Evolutionary conservation across 2,888 invertebrate species (phyloP), one percentile per base, ranked within the genome.

Genomic region (Scaptomyza cyrtandrae): DNA sequence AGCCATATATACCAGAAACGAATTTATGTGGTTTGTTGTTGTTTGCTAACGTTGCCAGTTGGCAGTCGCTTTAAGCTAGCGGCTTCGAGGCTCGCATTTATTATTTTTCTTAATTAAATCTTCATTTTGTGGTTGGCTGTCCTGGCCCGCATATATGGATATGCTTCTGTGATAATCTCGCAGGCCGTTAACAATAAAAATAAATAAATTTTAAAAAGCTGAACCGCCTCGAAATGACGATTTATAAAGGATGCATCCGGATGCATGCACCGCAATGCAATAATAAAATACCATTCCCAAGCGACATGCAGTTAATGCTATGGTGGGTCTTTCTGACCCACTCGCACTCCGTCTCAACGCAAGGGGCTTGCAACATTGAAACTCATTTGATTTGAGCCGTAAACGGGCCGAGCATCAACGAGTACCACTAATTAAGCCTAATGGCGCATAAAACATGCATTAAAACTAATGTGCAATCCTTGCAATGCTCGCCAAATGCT

Each of bases 401-500:
- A 56, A 56, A 43, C 46, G 57, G 52, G 39, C 27, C 39, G 14
- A 54, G 54, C 60, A 45, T 60, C 64, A 68, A 59, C 57, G 69
- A 35, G 69, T 80, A 73, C 77, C 77, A 82, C 82, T 88, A 83
- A 83, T 83, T 83, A 83, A 86, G 83, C 88, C 88, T 83, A 83
- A 83, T 83, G 83, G 86, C 88, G 81, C 86, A 83, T 83, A 88
- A 88, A 83, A 88, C 83, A 83, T 83, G 88, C 86, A 88, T 83
- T 83, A 83, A 86, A 83, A 83, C 86, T 83, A 86, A 88, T 88
- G 82, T 83, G 86, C 80, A 83, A 64, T 78, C 85, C 82, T 55
- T 75, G 76, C 75, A 68, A 39, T 64, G 45, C 64, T 13, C 37
- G 10, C 57, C 33, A 43, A 37, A 27, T 6, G 37, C 57, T 31